Percentiles rank a stretch among this genome's conserved stretches.
These are phyloP conservation scores for Heliothis peltigera DNA, from an alignment of 2,888 invertebrate species.

Conservation along the genomic window DNA sequence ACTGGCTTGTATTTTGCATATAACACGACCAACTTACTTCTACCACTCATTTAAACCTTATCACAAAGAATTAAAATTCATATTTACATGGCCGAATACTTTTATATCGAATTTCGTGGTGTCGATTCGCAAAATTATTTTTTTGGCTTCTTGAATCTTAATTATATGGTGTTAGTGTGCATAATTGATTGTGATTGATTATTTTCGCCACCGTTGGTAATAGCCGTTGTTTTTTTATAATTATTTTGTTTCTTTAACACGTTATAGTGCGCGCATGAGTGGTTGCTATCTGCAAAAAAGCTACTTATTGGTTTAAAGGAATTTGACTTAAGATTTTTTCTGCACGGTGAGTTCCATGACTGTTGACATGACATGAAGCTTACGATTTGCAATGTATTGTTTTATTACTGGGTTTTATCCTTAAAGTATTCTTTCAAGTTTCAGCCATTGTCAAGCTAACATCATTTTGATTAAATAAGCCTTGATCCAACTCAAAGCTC, in stretches of 20 bases:
- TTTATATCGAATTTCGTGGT: slow-evolving; percentile 34
- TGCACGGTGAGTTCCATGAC: background rate
- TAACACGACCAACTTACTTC: slow-evolving; percentile 46
- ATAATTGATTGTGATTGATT: slow-evolving; percentile 65
- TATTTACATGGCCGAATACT: slow-evolving; percentile 27
- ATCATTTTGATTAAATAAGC: background rate
- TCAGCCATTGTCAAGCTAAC: background rate
- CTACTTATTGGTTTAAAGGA: slow-evolving; percentile 14
- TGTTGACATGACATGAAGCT: no score
- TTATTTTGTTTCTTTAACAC: slow-evolving; percentile 44
- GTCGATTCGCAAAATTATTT: slow-evolving; percentile 55
- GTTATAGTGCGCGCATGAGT: slow-evolving; percentile 28
- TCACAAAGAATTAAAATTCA: slow-evolving; percentile 32
- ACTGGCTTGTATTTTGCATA: slow-evolving; percentile 63
- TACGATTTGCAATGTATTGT: no score
- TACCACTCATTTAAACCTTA: slow-evolving; percentile 42
- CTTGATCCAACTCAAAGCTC: background rate
- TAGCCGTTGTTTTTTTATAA: slow-evolving; percentile 45
- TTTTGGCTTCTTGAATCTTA: slow-evolving; percentile 59
- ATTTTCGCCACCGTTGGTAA: slow-evolving; percentile 62
- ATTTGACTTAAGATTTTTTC: slow-evolving; percentile 9
- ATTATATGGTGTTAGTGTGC: slow-evolving; percentile 58
- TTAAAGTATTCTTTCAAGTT: background rate
- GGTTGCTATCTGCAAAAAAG: slow-evolving; percentile 49
- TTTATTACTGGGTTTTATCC: no score